A percentile compares a stretch with the other conserved stretches of the same genome.
Evolutionary conservation across 2,888 invertebrate species (phyloP).

Genomic region (Hymenopus coronatus): DNA sequence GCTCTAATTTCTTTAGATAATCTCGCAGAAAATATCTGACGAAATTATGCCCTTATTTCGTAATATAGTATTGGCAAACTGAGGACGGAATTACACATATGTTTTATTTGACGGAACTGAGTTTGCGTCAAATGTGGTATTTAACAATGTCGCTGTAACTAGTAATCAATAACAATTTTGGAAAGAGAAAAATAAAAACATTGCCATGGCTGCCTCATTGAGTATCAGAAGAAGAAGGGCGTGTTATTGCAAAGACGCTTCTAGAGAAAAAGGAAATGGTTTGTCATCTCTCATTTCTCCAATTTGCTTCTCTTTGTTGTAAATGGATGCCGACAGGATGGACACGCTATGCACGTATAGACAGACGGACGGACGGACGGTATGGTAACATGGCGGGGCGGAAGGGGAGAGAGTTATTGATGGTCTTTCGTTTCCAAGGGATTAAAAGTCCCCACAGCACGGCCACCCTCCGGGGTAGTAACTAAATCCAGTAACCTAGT

Average conservation of each 20-base stretch:
- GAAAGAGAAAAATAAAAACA: no score
- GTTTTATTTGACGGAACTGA: no score
- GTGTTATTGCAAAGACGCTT: not conserved
- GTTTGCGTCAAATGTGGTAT: no score
- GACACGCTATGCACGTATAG: not conserved
- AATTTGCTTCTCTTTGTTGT: not conserved
- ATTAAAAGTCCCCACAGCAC: conserved; percentile 15
- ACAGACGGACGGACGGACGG: not conserved
- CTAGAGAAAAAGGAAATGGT: not conserved
- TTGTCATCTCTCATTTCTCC: not conserved
- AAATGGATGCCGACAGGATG: not conserved
- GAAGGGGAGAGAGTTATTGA: conserved; percentile 10
- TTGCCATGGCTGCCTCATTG: no score
- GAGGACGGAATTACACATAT: no score
- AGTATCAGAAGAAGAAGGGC: no score
- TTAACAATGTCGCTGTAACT: no score
- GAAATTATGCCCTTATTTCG: no score
- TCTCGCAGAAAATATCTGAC: no score
- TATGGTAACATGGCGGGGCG: not conserved
- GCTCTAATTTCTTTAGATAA: no score
- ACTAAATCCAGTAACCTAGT: conserved; percentile 26
- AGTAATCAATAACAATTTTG: no score
- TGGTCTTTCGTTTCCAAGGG: conserved; percentile 19
- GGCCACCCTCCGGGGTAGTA: conserved; percentile 1
- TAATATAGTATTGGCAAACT: no score